A percentile compares a stretch with the other conserved stretches of the same genome.
phyloP scores from a whole-genome alignment of 2,797 vertebrate genomes.

The Nannoperca australis region DNA sequence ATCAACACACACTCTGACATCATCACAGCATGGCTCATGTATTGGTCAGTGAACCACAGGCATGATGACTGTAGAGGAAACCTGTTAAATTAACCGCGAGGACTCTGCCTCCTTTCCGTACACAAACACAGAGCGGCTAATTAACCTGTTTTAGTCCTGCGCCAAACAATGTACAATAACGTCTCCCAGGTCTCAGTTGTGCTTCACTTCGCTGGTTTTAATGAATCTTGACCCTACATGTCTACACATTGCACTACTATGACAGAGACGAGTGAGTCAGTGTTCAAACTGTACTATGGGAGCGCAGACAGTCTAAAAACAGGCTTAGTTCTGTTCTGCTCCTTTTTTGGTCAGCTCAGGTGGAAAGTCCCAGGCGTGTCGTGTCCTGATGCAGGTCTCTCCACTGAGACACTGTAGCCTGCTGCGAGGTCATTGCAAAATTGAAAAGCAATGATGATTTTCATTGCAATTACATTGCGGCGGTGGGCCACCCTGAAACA shows the following conservation, averaged over 20 bases:
- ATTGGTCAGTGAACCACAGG: slow-evolving; percentile 69
- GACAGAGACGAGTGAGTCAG: slow-evolving; percentile 61
- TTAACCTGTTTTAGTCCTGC: slow-evolving; percentile 28
- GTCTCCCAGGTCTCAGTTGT: slow-evolving; percentile 16
- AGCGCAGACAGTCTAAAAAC: slow-evolving; percentile 18
- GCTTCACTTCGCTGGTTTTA: background rate
- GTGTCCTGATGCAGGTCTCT: slow-evolving; percentile 37
- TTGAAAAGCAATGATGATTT: slow-evolving; percentile 42
- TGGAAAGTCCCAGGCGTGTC: slow-evolving; percentile 60
- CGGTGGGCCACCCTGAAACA: slow-evolving; percentile 65
- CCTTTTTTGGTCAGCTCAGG: slow-evolving; percentile 47
- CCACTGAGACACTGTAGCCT: slow-evolving; percentile 27
- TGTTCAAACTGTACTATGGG: slow-evolving; percentile 11
- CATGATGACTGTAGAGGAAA: slow-evolving; percentile 68
- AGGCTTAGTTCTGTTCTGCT: slow-evolving; percentile 51
- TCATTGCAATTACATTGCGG: slow-evolving; percentile 40
- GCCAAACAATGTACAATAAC: slow-evolving; percentile 33
- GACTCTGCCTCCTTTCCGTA: slow-evolving; percentile 47
- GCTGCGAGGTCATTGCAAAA: slow-evolving; percentile 14
- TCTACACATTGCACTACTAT: slow-evolving; percentile 14
- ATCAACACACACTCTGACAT: slow-evolving; percentile 63
- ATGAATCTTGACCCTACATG: slow-evolving; percentile 18
- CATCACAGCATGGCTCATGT: slow-evolving; percentile 64
- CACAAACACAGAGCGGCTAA: slow-evolving; percentile 35
- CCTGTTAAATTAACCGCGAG: slow-evolving; percentile 59